Base-by-base conservation (phyloP, 2,888 invertebrate species). In the Cristatella mucedo region DNA sequence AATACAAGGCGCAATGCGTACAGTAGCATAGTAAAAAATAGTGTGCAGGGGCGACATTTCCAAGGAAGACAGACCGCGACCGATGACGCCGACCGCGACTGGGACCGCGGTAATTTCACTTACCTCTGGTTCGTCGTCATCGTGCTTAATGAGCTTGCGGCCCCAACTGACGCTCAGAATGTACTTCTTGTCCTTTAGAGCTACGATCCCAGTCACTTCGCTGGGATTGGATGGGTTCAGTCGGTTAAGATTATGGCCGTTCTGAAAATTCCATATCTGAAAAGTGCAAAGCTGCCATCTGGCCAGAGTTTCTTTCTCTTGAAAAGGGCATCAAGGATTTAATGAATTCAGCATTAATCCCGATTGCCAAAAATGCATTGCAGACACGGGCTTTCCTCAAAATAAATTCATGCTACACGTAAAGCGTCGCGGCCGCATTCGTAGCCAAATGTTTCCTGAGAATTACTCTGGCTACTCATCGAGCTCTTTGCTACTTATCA, bases 191-290 rank as follows among this genome's bases (percentile, higher is more conserved):
- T 63, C 63, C 7, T 46, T 41, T 4, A 63, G 42, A 1, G 58
- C 54, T 33, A 61, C 44, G 21, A 64, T 54, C 13, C 63, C 63
- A 0, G 64, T 65, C 15, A 65, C 56, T 42, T 65, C 65, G 2
- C 57, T 55, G 40, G 63, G 63, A 1, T 49, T 53, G 15, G 54
- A 53, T 4, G 59, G 47, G 41, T 62, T 60, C 38, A 64, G 49
- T 38, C 59, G 55, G 44, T 65, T 61, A 15, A 65, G 46, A 41
- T 57, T 59, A 45, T 65, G 63, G 4, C 63, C 63, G 46, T 60
- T 64, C 45, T 64, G 63, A 44, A 61, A 56, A 46, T 62, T 64
- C 65, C 65, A 65, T 15, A 61, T 57, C 64, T 64, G 30, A 6
- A 40, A 41, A 22, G 33, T 16, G 0, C 3, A 13, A 9, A 22